phyloP scores from a whole-genome alignment of 53 echinoderm and acorn worm species.

The Mesocentrotus franciscanus region DNA sequence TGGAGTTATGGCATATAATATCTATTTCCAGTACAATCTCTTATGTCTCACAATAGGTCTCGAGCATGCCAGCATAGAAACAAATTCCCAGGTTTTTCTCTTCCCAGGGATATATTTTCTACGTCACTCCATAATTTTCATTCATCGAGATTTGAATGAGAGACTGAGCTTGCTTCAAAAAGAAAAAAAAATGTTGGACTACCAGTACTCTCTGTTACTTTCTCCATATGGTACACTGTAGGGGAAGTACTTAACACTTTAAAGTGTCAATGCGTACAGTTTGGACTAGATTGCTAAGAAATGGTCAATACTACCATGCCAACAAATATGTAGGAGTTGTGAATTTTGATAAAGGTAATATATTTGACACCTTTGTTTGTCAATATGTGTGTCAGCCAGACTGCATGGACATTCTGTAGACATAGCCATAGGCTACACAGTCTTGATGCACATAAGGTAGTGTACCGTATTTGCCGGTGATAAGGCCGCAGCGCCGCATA shows the following conservation, averaged over 20 bases:
- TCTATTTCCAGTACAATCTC: not conserved
- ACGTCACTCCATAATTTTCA: not conserved
- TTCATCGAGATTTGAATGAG: not conserved
- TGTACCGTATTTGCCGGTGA: too few relatives aligned
- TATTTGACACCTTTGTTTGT: not conserved
- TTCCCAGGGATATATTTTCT: not conserved
- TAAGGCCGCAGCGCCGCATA: too few relatives aligned
- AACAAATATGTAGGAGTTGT: not conserved
- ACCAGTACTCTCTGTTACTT: not conserved
- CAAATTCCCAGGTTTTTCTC: not conserved
- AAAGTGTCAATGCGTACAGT: not conserved
- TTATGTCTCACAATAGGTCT: not conserved
- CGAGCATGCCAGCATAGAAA: conserved; percentile 16
- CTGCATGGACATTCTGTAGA: not conserved
- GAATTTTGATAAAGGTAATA: not conserved
- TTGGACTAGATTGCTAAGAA: not conserved
- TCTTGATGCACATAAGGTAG: too few relatives aligned
- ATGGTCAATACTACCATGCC: not conserved
- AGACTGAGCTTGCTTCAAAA: not conserved
- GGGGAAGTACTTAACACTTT: conserved; percentile 10
- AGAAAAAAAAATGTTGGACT: not conserved
- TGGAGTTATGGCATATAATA: not conserved
- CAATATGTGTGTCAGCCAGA: not conserved
- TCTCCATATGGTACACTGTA: not conserved
- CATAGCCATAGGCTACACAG: too few relatives aligned